These are phyloP conservation scores for Probaryconus sp. DNA, from an alignment of 1,140 invertebrate genomes.

Conservation along the genomic window DNA sequence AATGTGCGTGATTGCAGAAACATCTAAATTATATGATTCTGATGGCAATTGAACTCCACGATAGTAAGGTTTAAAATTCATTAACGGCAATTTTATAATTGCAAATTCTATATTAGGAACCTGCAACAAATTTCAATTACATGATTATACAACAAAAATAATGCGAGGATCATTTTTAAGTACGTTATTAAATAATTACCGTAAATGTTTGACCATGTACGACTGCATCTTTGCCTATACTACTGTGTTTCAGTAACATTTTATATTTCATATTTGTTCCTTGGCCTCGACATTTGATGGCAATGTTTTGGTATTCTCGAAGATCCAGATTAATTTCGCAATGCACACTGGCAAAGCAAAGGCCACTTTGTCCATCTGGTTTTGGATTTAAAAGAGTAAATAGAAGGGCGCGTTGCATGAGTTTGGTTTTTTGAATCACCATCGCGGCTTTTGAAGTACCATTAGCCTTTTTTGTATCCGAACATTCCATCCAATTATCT, in stretches of 20 bases:
- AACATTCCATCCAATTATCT: slow-evolving; percentile 80
- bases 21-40: slow-evolving; percentile 80
- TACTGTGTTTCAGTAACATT: slow-evolving; percentile 81
- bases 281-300: slow-evolving; percentile 80
- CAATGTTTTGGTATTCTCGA: slow-evolving; percentile 76
- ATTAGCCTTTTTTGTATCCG: slow-evolving; percentile 80
- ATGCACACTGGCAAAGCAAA: slow-evolving; percentile 82
- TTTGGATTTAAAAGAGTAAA: slow-evolving; percentile 83
- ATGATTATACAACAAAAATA: not conserved
- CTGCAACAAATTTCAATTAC: slow-evolving; percentile 57
- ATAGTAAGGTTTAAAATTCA: slow-evolving; percentile 82
- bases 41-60: slow-evolving; percentile 78
- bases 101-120: slow-evolving; percentile 79
- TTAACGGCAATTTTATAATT: slow-evolving; percentile 78
- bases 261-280: slow-evolving; percentile 79
- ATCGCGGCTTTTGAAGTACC: slow-evolving; percentile 82
- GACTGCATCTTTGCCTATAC: slow-evolving; percentile 79
- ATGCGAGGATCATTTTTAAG: not conserved
- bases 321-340: slow-evolving; percentile 78
- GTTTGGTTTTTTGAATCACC: slow-evolving; percentile 79
- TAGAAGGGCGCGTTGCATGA: slow-evolving; percentile 81
- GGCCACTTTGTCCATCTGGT: slow-evolving; percentile 82
- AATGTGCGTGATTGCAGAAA: slow-evolving; percentile 80
- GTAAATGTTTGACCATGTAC: slow-evolving; percentile 83
- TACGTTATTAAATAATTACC: slow-evolving; percentile 68